Conservation (phyloP, 1,140 invertebrate species). For the Meloidogyne hapla region DNA sequence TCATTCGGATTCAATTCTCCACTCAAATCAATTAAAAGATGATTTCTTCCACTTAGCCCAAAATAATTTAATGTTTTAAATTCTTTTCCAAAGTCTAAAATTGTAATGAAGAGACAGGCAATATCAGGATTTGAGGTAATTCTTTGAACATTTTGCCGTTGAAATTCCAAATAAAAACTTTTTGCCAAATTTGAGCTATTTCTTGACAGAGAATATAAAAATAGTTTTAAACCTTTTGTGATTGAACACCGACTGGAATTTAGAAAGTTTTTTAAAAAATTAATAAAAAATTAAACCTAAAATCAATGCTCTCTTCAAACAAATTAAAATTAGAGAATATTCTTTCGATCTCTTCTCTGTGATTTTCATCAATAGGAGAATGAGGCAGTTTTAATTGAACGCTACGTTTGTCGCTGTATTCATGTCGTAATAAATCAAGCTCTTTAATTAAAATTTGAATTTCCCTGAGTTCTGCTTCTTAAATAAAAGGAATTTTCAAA, state of each 20-base stretch:
- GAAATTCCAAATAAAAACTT: slow-evolving; percentile 32
- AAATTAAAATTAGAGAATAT: slow-evolving; percentile 38
- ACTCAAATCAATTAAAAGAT: slow-evolving; percentile 36
- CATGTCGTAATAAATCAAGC: slow-evolving; percentile 32
- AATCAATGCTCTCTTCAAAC: slow-evolving; percentile 8
- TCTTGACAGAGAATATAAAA: not conserved
- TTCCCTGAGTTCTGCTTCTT: slow-evolving; percentile 44
- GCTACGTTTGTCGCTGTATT: slow-evolving; percentile 52
- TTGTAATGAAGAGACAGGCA: slow-evolving; percentile 52
- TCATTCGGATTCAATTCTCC: not conserved
- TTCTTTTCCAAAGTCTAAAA: slow-evolving; percentile 27
- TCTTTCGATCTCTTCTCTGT: slow-evolving; percentile 4
- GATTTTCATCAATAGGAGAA: slow-evolving; percentile 34
- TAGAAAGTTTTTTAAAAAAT: slow-evolving; percentile 3
- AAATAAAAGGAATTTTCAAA: slow-evolving; percentile 19
- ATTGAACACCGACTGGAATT: slow-evolving; percentile 57
- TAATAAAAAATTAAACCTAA: slow-evolving; percentile 4
- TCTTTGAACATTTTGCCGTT: slow-evolving; percentile 19
- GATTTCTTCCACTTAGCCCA: slow-evolving; percentile 37
- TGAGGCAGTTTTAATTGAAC: slow-evolving; percentile 53
- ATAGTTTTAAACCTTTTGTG: slow-evolving; percentile 1
- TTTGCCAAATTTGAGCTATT: slow-evolving; percentile 12
- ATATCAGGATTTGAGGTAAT: slow-evolving; percentile 19
- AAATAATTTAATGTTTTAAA: slow-evolving; percentile 30
- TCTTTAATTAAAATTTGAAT: slow-evolving; percentile 43